Base-by-base conservation (phyloP, 2,113 vertebrate species). In the Jaculus jaculus region DNA sequence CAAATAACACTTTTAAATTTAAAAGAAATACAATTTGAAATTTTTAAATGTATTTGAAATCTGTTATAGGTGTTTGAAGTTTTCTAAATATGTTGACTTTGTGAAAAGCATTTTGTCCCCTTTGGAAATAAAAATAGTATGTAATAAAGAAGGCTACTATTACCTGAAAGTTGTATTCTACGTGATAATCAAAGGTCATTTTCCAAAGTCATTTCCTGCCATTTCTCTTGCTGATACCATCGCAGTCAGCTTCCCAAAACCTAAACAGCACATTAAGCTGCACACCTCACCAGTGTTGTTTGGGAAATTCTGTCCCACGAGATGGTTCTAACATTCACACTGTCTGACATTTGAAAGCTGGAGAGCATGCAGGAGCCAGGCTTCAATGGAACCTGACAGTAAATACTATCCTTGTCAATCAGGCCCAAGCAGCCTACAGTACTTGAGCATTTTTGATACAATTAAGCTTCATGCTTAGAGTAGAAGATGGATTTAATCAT, bases 361-460 rank as follows among this genome's bases (percentile, higher is more conserved):
- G 71, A 74, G 75, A 72, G 94, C 18, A n/a, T 37, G 71, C 85
- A 91, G 60, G 69, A 32, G 12, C 37, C 72, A 26, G 12, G 77
- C 69, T 91, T n/a, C 47, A n/a, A 94, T 84, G 68, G 68, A 83
- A 61, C 28, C 80, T 96, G 96, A 94, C 92, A 95, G 92, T 96
- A 95, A 97, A 91, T 92, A 94, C 90, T 89, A 88, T 83, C 77
- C 28, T 58, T 92, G 92, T 96, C 97, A 96, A 66, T 95, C 96
- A 97, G 84, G 13, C 20, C 54, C 51, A 81, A 71, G 42, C 68
- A 95, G 69, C 54, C 88, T 88, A 68, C 84, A 68, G 16, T 87
- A 60, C 66, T 86, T 77, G 11, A 5, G n/a, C 5, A 51, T 92
- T 86, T 97, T 89, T 86, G 32, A 95, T 95, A 78, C 91, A 96